phyloP scores from a whole-genome alignment of 2,888 invertebrate species.

The Spodoptera exigua region DNA sequence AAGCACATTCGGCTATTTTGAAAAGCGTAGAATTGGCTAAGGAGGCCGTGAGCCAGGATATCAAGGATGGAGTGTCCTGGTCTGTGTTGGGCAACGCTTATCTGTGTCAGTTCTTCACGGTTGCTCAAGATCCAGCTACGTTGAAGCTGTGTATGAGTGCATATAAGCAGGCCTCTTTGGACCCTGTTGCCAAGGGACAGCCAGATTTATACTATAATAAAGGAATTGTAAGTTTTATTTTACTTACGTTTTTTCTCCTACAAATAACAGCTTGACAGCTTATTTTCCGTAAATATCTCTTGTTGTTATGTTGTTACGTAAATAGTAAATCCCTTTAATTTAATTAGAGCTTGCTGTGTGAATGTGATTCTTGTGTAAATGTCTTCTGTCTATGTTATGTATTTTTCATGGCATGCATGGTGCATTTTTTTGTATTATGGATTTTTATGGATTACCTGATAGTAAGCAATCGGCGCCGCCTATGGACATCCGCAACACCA shows the following conservation, averaged over 20 bases:
- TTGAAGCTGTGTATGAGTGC: constrained; percentile 94
- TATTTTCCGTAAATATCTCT: neutral
- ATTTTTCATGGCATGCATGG: too few species aligned
- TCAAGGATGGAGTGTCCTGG: constrained; percentile 95
- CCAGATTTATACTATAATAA: constrained; percentile 96
- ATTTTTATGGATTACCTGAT: too few species aligned
- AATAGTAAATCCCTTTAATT: too few species aligned
- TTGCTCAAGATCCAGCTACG: constrained; percentile 92
- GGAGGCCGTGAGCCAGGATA: constrained; percentile 94
- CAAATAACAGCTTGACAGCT: too few species aligned
- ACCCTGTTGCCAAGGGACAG: constrained; percentile 92
- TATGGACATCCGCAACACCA: too few species aligned
- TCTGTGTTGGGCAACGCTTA: constrained; percentile 95
- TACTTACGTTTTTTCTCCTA: neutral
- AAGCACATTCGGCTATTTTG: constrained; percentile 90
- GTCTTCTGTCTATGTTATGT: too few species aligned
- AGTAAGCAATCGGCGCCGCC: too few species aligned
- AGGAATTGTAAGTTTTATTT: constrained; percentile 91
- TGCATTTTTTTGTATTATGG: too few species aligned
- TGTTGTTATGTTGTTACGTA: too few species aligned
- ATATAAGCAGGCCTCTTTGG: constrained; percentile 93
- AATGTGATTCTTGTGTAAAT: too few species aligned
- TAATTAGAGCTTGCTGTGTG: too few species aligned
- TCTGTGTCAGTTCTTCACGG: constrained; percentile 93
- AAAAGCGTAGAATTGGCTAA: constrained; percentile 94